Evolutionary conservation across 2,888 invertebrate species (phyloP).

Genomic region (Euspilapteryx auroguttella): DNA sequence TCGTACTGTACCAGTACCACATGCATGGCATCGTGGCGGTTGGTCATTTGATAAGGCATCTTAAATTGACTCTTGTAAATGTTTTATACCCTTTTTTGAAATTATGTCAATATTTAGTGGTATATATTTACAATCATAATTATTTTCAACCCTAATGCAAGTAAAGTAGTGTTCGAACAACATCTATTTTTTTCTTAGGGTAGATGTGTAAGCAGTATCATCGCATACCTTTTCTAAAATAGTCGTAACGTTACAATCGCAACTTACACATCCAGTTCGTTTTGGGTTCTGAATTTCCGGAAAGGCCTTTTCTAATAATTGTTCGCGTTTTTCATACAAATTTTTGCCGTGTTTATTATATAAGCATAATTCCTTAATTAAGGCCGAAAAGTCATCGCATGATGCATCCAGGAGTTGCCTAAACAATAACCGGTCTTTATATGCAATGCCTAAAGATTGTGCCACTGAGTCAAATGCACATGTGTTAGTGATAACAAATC

Average conservation of each 20-base stretch:
- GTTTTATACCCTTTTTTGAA: neutral
- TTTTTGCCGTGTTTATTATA: too few relatives aligned
- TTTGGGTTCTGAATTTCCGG: slow-evolving; percentile 1
- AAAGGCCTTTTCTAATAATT: slow-evolving; percentile 4
- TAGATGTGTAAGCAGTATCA: slow-evolving; percentile 3
- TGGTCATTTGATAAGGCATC: neutral
- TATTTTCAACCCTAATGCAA: slow-evolving; percentile 4
- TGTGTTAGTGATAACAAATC: slow-evolving; percentile 4
- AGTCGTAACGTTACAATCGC: slow-evolving; percentile 6
- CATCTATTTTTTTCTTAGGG: slow-evolving; percentile 6
- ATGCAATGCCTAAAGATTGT: slow-evolving; percentile 6
- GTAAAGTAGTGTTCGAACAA: slow-evolving; percentile 5
- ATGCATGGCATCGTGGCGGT: neutral
- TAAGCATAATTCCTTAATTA: too few relatives aligned
- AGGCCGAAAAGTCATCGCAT: too few relatives aligned
- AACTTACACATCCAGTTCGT: slow-evolving; percentile 1
- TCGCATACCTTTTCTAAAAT: slow-evolving; percentile 6
- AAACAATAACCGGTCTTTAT: slow-evolving; percentile 5
- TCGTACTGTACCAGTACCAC: neutral
- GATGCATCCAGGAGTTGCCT: too few relatives aligned
- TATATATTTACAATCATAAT: slow-evolving; percentile 5
- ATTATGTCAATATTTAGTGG: slow-evolving; percentile 5
- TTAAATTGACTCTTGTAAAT: neutral
- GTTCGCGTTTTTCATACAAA: slow-evolving; percentile 5
- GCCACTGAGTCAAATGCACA: slow-evolving; percentile 7